A percentile compares a stretch with the other conserved stretches of the same genome.
Evolutionary conservation across 2,797 vertebrate genomes (phyloP).

Genomic region (Pogoniulus pusillus): DNA sequence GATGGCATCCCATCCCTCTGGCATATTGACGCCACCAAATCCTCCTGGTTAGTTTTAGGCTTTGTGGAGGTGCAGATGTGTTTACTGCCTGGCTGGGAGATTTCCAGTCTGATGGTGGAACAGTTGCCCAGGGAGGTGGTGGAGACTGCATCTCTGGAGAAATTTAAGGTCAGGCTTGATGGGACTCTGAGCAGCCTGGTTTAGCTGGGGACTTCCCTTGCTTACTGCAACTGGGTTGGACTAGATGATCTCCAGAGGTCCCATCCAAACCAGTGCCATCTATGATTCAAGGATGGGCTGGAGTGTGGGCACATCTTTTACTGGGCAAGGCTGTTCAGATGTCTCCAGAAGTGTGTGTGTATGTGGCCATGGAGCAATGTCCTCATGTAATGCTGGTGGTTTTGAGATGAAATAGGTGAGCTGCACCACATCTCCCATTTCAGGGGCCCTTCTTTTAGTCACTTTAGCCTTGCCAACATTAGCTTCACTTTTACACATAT

Average conservation of each 20-base stretch:
- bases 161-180: too few species aligned
- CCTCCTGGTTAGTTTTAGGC: too few species aligned
- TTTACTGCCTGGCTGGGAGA: too few species aligned
- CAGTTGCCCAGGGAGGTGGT: too few species aligned
- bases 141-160: too few species aligned
- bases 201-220: too few species aligned
- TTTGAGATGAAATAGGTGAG: not conserved
- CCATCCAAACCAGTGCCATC: too few species aligned
- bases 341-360: rapidly evolving
- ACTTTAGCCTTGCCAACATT: rapidly evolving
- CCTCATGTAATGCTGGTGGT: not conserved
- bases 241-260: too few species aligned
- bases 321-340: not conserved
- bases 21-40: too few species aligned
- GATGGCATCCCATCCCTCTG: too few species aligned
- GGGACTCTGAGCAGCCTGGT: too few species aligned
- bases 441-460: not conserved
- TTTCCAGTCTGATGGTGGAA: rapidly evolving
- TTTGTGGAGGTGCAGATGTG: not conserved
- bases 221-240: too few species aligned
- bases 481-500: rapidly evolving
- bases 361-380: rapidly evolving
- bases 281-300: not conserved
- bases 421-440: rapidly evolving
- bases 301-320: rapidly evolving